Conservation (phyloP, 2,888 invertebrate genomes). For the Tolmerus cingulatus region DNA sequence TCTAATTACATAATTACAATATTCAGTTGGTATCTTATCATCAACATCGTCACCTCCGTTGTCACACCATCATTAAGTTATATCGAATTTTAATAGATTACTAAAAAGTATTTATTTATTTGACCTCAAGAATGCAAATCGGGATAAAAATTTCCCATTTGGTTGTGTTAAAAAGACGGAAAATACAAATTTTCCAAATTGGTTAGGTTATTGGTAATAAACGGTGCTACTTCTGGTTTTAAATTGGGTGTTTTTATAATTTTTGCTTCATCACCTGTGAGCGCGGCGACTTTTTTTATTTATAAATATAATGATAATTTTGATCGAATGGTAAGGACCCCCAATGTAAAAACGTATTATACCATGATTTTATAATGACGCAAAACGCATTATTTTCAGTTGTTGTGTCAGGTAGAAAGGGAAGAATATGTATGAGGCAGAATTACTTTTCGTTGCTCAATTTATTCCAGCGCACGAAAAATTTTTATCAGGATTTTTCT, state of each 20-base stretch:
- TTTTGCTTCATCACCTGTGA: background rate
- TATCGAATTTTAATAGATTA: slow-evolving; percentile 14
- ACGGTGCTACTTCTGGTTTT: background rate
- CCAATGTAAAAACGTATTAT: background rate
- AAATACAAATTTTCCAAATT: background rate
- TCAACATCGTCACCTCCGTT: background rate
- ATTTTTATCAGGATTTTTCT: background rate
- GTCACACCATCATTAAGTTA: background rate
- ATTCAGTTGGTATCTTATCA: background rate
- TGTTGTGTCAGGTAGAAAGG: background rate
- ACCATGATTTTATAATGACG: background rate
- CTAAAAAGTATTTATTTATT: slow-evolving; percentile 11
- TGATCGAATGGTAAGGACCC: background rate
- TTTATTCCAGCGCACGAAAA: background rate
- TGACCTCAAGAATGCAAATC: background rate
- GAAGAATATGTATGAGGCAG: background rate
- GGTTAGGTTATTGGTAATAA: background rate
- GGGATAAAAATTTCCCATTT: background rate
- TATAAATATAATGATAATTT: background rate
- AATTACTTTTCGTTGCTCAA: background rate
- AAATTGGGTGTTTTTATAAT: background rate
- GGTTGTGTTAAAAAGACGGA: background rate
- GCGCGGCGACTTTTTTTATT: background rate
- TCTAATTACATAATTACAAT: slow-evolving; percentile 29
- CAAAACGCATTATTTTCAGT: background rate